Conservation (phyloP, 2,888 invertebrate species). For the Apocheima hispidaria region DNA sequence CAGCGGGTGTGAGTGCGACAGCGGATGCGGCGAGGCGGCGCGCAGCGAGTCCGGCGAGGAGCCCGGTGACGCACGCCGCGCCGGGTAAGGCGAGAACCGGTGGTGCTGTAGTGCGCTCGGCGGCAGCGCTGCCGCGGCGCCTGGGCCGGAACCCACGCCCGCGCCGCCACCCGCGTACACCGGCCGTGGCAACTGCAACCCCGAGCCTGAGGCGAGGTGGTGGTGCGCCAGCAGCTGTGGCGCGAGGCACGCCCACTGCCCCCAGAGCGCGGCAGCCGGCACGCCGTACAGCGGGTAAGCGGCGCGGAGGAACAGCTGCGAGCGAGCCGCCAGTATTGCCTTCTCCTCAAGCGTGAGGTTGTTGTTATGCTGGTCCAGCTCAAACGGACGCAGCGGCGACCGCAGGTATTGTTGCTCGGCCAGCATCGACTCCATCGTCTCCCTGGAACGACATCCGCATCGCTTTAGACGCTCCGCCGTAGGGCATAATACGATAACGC, state of each 20-base stretch:
- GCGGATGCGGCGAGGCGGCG: conserved; percentile 72
- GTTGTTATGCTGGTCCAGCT: conserved; percentile 89
- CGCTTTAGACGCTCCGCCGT: conserved; percentile 38
- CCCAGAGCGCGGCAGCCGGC: conserved; percentile 88
- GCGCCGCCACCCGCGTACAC: conserved; percentile 74
- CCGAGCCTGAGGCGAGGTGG: conserved; percentile 84
- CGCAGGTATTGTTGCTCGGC: conserved; percentile 94
- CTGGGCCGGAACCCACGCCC: conserved; percentile 38
- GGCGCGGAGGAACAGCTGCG: conserved; percentile 90
- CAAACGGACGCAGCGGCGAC: conserved; percentile 91
- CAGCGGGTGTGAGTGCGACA: conserved; percentile 62
- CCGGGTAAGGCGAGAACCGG: conserved; percentile 87
- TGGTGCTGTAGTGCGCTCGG: conserved; percentile 80
- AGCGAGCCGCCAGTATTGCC: conserved; percentile 91
- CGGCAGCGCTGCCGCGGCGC: conserved; percentile 47
- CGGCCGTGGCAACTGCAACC: conserved; percentile 81
- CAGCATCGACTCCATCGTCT: conserved; percentile 96
- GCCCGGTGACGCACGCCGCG: conserved; percentile 79
- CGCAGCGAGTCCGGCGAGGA: conserved; percentile 88
- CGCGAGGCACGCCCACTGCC: conserved; percentile 90
- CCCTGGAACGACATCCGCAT: conserved; percentile 85
- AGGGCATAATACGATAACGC: conserved; percentile 44
- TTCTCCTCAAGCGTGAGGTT: conserved; percentile 92
- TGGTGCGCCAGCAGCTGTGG: conserved; percentile 89
- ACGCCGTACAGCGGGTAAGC: conserved; percentile 87